Percentiles rank a stretch among this genome's conserved stretches.
Evolutionary conservation across 2,797 vertebrate species (phyloP).

Genomic region (Anguilla marmorata): DNA sequence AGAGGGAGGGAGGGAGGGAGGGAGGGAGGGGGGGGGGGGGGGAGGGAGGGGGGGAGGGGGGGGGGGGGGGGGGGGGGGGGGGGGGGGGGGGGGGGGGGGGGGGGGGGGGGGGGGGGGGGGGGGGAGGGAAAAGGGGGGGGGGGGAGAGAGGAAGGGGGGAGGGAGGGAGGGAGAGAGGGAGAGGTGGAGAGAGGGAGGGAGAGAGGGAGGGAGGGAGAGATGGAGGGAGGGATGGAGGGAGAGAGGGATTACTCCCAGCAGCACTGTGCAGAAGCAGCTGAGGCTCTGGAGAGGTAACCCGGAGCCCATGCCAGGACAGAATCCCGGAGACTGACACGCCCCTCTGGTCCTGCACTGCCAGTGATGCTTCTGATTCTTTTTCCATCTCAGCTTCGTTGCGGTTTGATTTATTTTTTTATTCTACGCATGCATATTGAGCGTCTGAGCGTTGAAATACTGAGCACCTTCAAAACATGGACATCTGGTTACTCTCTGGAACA

Average conservation of each 20-base stretch:
- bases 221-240: background rate
- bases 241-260: background rate
- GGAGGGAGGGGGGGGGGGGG: background rate
- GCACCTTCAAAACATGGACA: background rate
- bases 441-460: background rate
- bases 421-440: background rate
- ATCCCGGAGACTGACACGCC: background rate
- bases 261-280: conserved; percentile 29
- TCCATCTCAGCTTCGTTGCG: background rate
- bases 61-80: background rate
- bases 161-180: background rate
- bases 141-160: no score
- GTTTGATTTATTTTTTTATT: background rate
- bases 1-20: no score
- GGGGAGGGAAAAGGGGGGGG: no score
- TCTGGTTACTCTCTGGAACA: background rate
- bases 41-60: background rate
- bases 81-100: background rate
- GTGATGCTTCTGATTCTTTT: background rate
- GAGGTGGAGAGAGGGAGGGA: background rate
- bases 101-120: no score
- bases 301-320: no score
- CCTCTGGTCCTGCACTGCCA: background rate
- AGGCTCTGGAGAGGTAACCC: conserved; percentile 37
- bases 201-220: background rate